Conservation (phyloP, 2,888 invertebrate genomes). For the Ametastegia equiseti region DNA sequence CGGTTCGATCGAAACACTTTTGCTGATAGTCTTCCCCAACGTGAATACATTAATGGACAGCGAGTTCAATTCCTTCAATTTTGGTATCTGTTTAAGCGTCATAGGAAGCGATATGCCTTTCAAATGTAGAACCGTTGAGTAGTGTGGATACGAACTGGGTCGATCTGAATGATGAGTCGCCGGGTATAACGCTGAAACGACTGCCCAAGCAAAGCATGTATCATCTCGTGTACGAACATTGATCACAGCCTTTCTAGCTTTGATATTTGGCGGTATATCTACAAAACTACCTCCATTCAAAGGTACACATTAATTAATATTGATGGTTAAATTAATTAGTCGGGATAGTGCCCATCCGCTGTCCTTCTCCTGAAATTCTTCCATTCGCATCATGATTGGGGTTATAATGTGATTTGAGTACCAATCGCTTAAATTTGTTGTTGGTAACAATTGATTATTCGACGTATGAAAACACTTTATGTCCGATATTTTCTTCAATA, state of each 20-base stretch:
- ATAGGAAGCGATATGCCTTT: not conserved
- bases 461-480: not conserved
- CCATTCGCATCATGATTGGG: not conserved
- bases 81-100: too few relatives aligned
- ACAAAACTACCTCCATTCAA: not conserved
- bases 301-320: not conserved
- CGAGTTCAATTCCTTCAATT: not conserved
- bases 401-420: not conserved
- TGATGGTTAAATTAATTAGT: not conserved
- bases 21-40: not conserved
- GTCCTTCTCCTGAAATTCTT: not conserved
- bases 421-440: not conserved
- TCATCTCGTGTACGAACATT: not conserved
- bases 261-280: not conserved
- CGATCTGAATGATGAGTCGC: not conserved
- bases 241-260: not conserved
- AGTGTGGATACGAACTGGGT: not conserved
- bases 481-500: not conserved
- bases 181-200: not conserved
- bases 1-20: too few relatives aligned
- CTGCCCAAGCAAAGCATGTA: not conserved
- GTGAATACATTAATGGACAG: not conserved
- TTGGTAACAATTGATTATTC: not conserved
- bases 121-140: not conserved
- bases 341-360: too few relatives aligned